A percentile compares a stretch with the other conserved stretches of the same genome.
These are phyloP conservation scores for Calephelis nemesis DNA, from an alignment of 1,140 invertebrate genomes.

Conservation along the genomic window DNA sequence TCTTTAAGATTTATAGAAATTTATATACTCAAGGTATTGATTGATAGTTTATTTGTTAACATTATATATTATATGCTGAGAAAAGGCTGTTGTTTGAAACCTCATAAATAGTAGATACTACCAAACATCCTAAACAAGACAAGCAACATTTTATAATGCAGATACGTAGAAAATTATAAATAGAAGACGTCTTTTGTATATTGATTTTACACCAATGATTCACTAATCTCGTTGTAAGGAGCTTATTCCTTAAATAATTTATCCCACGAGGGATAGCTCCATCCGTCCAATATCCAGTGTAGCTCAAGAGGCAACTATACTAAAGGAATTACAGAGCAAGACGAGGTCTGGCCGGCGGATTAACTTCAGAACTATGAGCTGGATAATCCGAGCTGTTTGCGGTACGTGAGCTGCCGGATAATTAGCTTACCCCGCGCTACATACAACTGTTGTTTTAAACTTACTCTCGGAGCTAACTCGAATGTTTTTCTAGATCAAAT, in stretches of 20 bases:
- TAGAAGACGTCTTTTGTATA: too few species aligned
- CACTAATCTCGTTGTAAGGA: not conserved
- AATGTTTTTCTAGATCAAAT: slow-evolving; percentile 13
- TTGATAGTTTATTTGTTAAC: too few species aligned
- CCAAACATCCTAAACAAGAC: too few species aligned
- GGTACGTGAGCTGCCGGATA: slow-evolving; percentile 7
- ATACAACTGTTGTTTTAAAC: slow-evolving; percentile 18
- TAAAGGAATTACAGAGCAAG: slow-evolving; percentile 14
- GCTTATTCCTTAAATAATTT: not conserved
- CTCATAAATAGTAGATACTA: too few species aligned
- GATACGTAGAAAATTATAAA: too few species aligned
- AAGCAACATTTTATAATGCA: too few species aligned
- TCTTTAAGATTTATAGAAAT: too few species aligned
- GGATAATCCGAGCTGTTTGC: slow-evolving; percentile 15
- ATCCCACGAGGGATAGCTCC: not conserved
- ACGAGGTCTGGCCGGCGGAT: slow-evolving; percentile 5
- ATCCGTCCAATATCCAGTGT: not conserved
- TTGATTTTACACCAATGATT: too few species aligned
- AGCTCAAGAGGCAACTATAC: slow-evolving; percentile 4
- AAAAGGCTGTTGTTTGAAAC: too few species aligned
- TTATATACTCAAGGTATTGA: too few species aligned
- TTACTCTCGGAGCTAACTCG: not conserved
- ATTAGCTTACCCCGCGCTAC: slow-evolving; percentile 9
- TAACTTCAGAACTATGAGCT: slow-evolving; percentile 15
- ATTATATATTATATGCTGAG: too few species aligned